A percentile compares a stretch with the other conserved stretches of the same genome.
These are phyloP conservation scores for Polyommatus iphigenia DNA, from an alignment of 2,888 invertebrate species.

Conservation along the genomic window DNA sequence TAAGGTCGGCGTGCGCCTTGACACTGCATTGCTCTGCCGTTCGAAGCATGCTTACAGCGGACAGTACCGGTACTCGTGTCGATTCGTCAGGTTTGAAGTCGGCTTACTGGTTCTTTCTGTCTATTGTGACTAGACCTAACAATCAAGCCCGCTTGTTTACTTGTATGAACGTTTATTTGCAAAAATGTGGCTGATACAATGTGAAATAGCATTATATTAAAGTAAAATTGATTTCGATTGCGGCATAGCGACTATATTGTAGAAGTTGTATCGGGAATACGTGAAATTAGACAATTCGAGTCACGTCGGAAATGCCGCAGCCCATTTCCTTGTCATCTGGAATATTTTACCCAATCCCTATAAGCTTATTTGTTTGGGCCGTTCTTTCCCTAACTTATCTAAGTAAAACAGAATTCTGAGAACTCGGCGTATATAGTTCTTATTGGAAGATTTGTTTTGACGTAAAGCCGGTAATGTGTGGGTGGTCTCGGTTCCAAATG, in stretches of 20 bases:
- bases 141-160: too few species aligned
- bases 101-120: too few species aligned
- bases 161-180: too few species aligned
- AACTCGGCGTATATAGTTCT: not conserved
- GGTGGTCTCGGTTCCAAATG: not conserved
- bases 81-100: too few species aligned
- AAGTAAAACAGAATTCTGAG: constrained; percentile 4
- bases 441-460: constrained; percentile 14
- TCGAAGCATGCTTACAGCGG: too few species aligned
- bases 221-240: not conserved
- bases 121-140: too few species aligned
- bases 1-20: too few species aligned
- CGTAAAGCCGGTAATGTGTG: not conserved
- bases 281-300: constrained; percentile 18
- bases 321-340: constrained; percentile 25
- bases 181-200: not conserved
- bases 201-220: not conserved
- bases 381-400: constrained; percentile 11
- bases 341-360: constrained; percentile 22
- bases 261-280: not conserved
- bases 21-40: too few species aligned
- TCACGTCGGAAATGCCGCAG: constrained; percentile 22
- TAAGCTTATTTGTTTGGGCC: constrained; percentile 19
- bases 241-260: not conserved
- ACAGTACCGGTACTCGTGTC: too few species aligned